phyloP scores from a whole-genome alignment of 92 coral and sea anemone genomes.

The Metridium senile region DNA sequence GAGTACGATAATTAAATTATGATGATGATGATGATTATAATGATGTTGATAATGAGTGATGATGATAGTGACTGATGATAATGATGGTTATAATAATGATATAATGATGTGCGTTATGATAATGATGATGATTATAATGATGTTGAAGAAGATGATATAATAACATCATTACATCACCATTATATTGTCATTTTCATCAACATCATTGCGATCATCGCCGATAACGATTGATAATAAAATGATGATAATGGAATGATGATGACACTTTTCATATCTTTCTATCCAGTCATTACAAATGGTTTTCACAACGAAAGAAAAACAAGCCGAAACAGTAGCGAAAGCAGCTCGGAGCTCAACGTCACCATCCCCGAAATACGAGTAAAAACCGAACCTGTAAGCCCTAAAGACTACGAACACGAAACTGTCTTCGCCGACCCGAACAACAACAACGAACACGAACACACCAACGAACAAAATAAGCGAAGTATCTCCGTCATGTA shows the following conservation, averaged over 20 bases:
- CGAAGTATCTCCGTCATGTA: constrained; percentile 47
- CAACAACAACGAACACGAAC: constrained; percentile 1
- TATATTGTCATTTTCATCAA: no score
- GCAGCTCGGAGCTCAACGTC: constrained; percentile 15
- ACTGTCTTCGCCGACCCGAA: not conserved
- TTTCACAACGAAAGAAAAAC: not conserved
- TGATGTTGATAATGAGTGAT: no score
- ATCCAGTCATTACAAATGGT: not conserved
- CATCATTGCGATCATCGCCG: no score
- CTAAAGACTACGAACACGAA: constrained; percentile 29
- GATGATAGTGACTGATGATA: no score
- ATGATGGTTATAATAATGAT: no score
- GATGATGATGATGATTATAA: no score
- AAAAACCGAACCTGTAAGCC: constrained; percentile 71
- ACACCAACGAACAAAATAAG: constrained; percentile 37
- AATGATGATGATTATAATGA: no score
- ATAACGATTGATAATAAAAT: no score
- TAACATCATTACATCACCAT: no score
- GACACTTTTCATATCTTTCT: not conserved
- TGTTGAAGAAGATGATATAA: no score
- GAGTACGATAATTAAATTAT: no score
- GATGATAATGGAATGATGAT: not conserved
- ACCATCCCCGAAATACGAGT: constrained; percentile 52
- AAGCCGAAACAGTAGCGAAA: constrained; percentile 7
- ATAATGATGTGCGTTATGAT: no score